phyloP scores from a whole-genome alignment of 1,140 invertebrate genomes.

The Protaetia brevitarsis region DNA sequence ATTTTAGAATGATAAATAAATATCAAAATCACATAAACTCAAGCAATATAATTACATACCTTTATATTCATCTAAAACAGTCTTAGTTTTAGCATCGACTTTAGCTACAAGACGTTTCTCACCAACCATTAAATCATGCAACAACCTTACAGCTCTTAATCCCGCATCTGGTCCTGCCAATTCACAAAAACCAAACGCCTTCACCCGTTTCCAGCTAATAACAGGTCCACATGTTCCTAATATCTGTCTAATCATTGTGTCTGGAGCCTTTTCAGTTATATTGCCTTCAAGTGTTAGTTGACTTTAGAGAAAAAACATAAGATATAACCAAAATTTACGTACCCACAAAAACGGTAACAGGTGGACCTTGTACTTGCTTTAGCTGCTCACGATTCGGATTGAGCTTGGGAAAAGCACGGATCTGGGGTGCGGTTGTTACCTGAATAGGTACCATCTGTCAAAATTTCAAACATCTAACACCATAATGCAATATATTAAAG shows the following conservation, averaged over 20 bases:
- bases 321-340: conserved; percentile 33
- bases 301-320: background rate
- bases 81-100: conserved; percentile 97
- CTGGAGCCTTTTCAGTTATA: conserved; percentile 92
- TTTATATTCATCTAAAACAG: conserved; percentile 90
- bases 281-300: conserved; percentile 66
- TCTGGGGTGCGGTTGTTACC: conserved; percentile 50
- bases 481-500: conserved; percentile 27
- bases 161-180: conserved; percentile 92
- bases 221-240: conserved; percentile 89
- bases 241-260: conserved; percentile 91
- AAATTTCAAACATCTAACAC: conserved; percentile 32
- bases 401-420: conserved; percentile 46
- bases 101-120: conserved; percentile 93
- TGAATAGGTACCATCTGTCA: conserved; percentile 53
- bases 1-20: background rate
- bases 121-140: conserved; percentile 92
- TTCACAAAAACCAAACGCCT: conserved; percentile 99
- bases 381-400: conserved; percentile 48
- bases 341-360: conserved; percentile 94
- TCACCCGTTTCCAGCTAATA: conserved; percentile 95
- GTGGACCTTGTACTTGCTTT: conserved; percentile 66
- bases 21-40: conserved; percentile 16
- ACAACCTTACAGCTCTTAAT: conserved; percentile 84
- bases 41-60: conserved; percentile 54